phyloP scores from a whole-genome alignment of 2,797 vertebrate genomes.

The Pelobates cultripes region DNA sequence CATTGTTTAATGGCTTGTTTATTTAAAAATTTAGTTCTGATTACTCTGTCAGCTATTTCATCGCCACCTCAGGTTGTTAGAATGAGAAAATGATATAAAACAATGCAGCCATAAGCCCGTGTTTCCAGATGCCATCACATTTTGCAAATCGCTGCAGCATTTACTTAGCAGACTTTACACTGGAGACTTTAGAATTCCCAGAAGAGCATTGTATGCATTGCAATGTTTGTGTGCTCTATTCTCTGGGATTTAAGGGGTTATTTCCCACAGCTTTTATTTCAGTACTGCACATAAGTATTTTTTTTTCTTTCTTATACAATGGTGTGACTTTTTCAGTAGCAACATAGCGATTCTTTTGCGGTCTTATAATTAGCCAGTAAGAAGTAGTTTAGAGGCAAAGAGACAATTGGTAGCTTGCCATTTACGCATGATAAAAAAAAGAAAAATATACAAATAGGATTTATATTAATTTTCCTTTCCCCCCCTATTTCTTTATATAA shows the following conservation, averaged over 20 bases:
- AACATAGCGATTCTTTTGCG: constrained; percentile 74
- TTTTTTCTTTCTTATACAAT: constrained; percentile 61
- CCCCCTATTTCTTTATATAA: constrained; percentile 76
- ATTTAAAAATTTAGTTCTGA: no score
- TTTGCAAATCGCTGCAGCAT: background rate
- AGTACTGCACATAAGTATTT: constrained; percentile 32
- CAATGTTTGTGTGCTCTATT: background rate
- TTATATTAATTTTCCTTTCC: background rate
- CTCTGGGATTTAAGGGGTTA: background rate
- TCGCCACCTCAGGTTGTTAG: background rate
- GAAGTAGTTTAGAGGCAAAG: constrained; percentile 67
- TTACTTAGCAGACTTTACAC: constrained; percentile 50
- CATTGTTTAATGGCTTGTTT: no score
- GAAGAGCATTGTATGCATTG: background rate
- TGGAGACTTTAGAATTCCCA: constrained; percentile 58
- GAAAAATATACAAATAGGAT: constrained; percentile 79
- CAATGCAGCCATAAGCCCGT: background rate
- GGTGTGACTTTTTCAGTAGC: constrained; percentile 67
- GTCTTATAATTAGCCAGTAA: constrained; percentile 69
- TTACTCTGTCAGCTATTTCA: background rate
- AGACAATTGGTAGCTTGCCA: constrained; percentile 79
- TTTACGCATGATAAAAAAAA: constrained; percentile 80
- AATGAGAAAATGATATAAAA: background rate
- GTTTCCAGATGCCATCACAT: background rate
- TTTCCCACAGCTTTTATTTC: background rate